Conservation (phyloP, 2,888 invertebrate genomes). For the Orgyia antiqua region DNA sequence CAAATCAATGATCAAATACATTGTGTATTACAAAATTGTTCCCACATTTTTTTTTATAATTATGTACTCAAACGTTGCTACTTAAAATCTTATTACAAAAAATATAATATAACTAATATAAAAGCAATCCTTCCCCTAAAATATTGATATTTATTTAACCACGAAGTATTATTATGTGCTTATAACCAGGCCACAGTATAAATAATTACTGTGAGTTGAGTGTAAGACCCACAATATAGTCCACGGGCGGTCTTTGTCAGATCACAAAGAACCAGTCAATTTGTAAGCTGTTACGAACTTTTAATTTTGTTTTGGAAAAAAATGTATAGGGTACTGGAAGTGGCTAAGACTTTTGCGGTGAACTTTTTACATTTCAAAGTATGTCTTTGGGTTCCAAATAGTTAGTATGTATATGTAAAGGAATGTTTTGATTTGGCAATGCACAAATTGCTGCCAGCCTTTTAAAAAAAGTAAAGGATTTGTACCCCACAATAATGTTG, state of each 20-base stretch:
- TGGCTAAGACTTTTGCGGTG: too few relatives aligned
- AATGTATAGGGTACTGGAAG: conserved; percentile 2
- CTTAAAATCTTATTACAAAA: conserved; percentile 12
- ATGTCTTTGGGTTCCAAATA: too few relatives aligned
- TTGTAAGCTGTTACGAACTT: conserved; percentile 14
- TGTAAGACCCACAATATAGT: conserved; percentile 15
- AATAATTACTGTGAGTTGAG: conserved; percentile 12
- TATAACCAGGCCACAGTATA: conserved; percentile 21
- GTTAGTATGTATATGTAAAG: too few relatives aligned
- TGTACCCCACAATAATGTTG: too few relatives aligned
- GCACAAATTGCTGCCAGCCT: too few relatives aligned
- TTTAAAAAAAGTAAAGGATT: too few relatives aligned
- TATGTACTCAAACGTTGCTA: background rate
- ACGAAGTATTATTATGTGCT: conserved; percentile 30
- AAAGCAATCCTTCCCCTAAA: conserved; percentile 20
- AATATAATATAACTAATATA: conserved; percentile 25
- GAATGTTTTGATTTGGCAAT: too few relatives aligned
- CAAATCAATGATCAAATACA: too few relatives aligned
- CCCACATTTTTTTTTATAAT: too few relatives aligned
- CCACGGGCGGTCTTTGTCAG: conserved; percentile 36
- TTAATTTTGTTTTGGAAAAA: conserved; percentile 6
- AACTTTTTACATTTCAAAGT: too few relatives aligned
- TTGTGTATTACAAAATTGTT: too few relatives aligned
- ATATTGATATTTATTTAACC: conserved; percentile 39
- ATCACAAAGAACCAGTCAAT: conserved; percentile 29